Evolutionary conservation across 2,113 vertebrate species (phyloP).

Genomic region (Neolamprologus longior): DNA sequence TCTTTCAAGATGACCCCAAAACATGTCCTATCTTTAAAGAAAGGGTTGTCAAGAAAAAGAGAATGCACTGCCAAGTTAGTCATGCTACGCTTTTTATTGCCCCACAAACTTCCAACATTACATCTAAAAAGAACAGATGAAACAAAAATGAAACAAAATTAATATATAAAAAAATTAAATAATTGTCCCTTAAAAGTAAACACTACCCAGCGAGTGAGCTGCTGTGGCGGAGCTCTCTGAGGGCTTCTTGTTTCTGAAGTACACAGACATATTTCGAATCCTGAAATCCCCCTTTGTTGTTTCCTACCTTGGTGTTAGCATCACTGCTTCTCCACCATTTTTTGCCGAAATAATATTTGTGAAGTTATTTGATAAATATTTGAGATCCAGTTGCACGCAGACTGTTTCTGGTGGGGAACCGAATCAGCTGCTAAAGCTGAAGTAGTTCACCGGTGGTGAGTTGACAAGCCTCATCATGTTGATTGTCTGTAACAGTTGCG

Average conservation of each 20-base stretch:
- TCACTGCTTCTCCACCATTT: fast-evolving
- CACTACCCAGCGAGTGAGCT: neutral
- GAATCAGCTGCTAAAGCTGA: neutral
- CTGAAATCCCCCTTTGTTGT: neutral
- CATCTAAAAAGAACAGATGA: neutral
- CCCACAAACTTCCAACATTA: fast-evolving
- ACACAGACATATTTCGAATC: neutral
- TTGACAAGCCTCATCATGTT: neutral
- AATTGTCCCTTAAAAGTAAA: neutral
- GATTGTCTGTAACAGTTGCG: neutral
- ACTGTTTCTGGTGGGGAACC: neutral
- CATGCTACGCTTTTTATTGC: neutral
- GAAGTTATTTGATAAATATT: neutral
- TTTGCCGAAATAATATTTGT: neutral
- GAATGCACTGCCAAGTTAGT: neutral
- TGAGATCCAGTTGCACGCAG: neutral
- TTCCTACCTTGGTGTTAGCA: neutral
- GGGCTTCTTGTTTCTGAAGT: neutral
- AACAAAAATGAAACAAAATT: neutral
- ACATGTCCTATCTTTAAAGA: neutral
- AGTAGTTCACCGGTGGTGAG: neutral
- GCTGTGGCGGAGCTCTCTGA: neutral
- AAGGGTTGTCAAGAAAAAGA: neutral
- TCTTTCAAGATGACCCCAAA: neutral
- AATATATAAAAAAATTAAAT: neutral